Conservation (phyloP, 2,797 vertebrate species). For the Podargus strigoides region DNA sequence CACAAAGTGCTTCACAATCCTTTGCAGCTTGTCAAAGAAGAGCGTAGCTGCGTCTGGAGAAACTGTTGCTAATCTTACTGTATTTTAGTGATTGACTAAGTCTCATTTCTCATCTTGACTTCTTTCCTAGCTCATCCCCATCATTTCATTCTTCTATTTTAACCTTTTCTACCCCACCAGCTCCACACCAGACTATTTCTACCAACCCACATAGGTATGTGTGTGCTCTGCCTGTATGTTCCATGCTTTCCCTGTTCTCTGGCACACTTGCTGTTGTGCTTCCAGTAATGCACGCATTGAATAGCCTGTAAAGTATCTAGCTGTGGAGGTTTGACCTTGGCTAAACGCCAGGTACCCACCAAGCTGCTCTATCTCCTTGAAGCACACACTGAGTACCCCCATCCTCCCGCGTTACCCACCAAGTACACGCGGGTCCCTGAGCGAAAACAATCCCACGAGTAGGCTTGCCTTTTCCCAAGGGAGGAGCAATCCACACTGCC, state of each 20-base stretch:
- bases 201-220: accelerated
- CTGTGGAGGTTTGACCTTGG: no score
- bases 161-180: background rate
- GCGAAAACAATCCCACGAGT: no score
- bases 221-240: background rate
- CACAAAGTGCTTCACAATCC: background rate
- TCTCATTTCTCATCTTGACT: background rate
- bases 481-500: no score
- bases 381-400: no score
- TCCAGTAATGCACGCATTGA: background rate
- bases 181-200: background rate
- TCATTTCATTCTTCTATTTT: background rate
- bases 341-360: no score
- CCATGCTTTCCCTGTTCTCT: background rate
- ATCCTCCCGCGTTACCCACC: no score
- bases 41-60: background rate
- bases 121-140: background rate
- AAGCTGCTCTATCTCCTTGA: no score
- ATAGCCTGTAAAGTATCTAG: background rate
- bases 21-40: background rate
- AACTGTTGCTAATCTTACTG: background rate
- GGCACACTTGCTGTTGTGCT: background rate
- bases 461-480: no score
- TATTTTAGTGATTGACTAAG: background rate
- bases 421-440: no score